Base-by-base conservation (phyloP, 1,140 invertebrate genomes). In the Caenorhabditis inopinata region DNA sequence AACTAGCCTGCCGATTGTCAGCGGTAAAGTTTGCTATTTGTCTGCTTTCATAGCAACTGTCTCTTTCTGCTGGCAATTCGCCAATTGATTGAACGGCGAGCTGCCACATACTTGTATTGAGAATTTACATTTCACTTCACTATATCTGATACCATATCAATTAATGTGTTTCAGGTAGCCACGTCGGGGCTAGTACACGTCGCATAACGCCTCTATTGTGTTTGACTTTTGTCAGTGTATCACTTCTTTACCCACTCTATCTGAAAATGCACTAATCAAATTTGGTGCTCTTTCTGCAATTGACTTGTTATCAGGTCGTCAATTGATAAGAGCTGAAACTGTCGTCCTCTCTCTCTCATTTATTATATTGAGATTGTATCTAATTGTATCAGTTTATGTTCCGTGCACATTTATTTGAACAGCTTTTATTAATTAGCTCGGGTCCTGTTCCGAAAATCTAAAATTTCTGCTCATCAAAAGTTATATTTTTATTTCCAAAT, bases 141-240 rank as follows among this genome's bases (percentile, higher is more conserved):
- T n/a, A n/a, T n/a, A n/a, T 18, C 7, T 7, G 2, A 11, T 58
- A 16, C 51, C 25, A 25, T 53, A 27, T 21, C 53, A 68, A 23
- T 21, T 68, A 38, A n/a, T 68, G 35, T 32, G 38, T 68, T 14
- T 14, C 58, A 68, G 58, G 58, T 68, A 68, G 58, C 58, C 58
- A 68, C 58, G 58, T 68, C 58, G 58, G 35, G 23, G 14, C 32
- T 21, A 38, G 58, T 38, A 11, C 58, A 68, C 58, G 58, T 68
- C 58, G 58, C 58, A 68, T 38, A 68, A 29, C 58, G 58, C 32
- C 58, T 68, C 58, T 68, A 68, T 68, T 68, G 58, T 68, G 38
- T 68, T 68, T 68, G 58, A 2, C 48, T 6, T 21, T 12, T 42
- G 2, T 42, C 58, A 29, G 16, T 6, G 29, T 38, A 16, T 68